These are phyloP conservation scores for Fukomys damarensis DNA, from an alignment of 2,113 vertebrate genomes.

Conservation along the genomic window DNA sequence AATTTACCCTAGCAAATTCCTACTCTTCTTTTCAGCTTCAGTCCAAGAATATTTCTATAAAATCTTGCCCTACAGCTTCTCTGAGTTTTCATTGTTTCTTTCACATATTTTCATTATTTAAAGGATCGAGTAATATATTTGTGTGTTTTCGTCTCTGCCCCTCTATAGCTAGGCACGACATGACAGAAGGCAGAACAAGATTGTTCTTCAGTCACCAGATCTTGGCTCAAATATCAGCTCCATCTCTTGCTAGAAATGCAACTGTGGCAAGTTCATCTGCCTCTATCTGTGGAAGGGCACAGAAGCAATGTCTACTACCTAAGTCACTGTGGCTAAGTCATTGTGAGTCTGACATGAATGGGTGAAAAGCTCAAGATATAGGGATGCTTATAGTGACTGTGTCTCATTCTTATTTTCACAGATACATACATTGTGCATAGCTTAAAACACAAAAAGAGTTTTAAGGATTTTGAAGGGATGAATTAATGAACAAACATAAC, in stretches of 20 bases:
- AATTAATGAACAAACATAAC: neutral
- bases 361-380: neutral
- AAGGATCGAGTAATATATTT: neutral
- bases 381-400: neutral
- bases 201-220: neutral
- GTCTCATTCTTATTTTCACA: neutral
- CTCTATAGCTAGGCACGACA: neutral
- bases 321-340: too few relatives aligned
- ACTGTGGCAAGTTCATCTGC: neutral
- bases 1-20: neutral
- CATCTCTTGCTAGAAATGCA: neutral
- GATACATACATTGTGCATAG: neutral
- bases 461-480: neutral
- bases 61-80: neutral
- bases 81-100: neutral
- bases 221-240: neutral
- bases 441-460: neutral
- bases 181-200: neutral
- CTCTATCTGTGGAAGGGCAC: neutral
- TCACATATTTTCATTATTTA: neutral
- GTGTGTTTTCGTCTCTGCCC: neutral
- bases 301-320: neutral
- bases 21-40: neutral
- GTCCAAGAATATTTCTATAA: neutral
- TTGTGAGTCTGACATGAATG: neutral